Percentiles rank a stretch among this genome's conserved stretches.
Conservation (phyloP, 2,888 invertebrate species). For the Rotaria sp. region DNA sequence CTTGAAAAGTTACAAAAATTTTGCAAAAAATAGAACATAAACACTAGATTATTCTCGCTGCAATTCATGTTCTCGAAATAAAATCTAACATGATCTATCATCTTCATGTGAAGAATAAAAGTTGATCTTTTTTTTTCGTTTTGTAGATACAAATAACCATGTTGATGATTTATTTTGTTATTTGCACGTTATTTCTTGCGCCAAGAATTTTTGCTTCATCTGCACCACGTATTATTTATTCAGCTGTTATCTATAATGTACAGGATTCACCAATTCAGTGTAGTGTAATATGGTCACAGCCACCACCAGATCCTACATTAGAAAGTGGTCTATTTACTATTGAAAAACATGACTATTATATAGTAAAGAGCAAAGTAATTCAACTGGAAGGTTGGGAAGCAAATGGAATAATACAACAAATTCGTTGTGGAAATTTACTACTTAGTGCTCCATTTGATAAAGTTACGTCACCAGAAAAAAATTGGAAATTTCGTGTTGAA, state of each 20-base stretch:
- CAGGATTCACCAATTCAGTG: not conserved
- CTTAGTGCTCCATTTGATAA: not conserved
- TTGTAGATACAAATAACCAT: not conserved
- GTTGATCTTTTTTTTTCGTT: not conserved
- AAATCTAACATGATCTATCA: not conserved
- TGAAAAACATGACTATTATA: not conserved
- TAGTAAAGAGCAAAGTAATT: not conserved
- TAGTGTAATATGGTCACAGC: not conserved
- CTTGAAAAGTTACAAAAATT: constrained; percentile 79
- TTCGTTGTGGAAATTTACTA: not conserved
- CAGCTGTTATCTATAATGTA: not conserved
- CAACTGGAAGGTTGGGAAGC: not conserved
- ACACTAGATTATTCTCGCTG: not conserved
- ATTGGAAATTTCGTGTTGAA: not conserved
- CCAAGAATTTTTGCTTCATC: not conserved
- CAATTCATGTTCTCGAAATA: not conserved
- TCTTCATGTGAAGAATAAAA: not conserved
- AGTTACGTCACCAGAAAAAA: not conserved
- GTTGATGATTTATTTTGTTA: not conserved
- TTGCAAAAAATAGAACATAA: not conserved
- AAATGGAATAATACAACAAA: not conserved
- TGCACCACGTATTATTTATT: not conserved
- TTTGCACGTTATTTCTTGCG: not conserved
- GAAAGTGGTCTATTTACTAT: not conserved
- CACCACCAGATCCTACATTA: not conserved